These are phyloP conservation scores for Allobates femoralis DNA, from an alignment of 2,797 vertebrate genomes.

Conservation along the genomic window DNA sequence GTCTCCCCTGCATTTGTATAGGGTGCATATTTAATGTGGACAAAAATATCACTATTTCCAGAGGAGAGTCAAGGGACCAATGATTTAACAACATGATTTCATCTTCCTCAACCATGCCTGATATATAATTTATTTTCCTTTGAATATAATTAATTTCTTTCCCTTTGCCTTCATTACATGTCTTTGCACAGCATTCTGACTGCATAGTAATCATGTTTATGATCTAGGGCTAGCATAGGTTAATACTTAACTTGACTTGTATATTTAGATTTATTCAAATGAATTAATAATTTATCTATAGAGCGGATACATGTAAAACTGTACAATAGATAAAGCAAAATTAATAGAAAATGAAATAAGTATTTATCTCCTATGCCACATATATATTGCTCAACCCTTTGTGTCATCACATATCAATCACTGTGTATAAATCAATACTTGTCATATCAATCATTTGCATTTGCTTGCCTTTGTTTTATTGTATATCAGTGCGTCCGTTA, in stretches of 20 bases:
- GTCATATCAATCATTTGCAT: not conserved
- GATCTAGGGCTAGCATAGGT: conserved; percentile 26
- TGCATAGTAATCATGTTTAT: conserved; percentile 36
- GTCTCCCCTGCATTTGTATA: conserved; percentile 36
- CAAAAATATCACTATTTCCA: conserved; percentile 33
- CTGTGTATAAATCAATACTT: not conserved
- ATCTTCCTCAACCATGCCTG: conserved; percentile 48
- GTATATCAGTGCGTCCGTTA: too few species aligned
- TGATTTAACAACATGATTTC: conserved; percentile 55
- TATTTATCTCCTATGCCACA: not conserved
- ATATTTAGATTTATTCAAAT: conserved; percentile 15
- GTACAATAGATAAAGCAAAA: not conserved
- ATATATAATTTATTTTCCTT: conserved; percentile 55
- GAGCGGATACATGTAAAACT: not conserved
- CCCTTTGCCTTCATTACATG: conserved; percentile 47
- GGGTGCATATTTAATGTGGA: conserved; percentile 39
- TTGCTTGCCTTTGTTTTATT: not conserved
- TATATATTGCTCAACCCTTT: not conserved
- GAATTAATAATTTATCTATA: conserved; percentile 23
- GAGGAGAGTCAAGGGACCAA: conserved; percentile 51
- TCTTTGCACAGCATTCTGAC: conserved; percentile 25
- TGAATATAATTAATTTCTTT: conserved; percentile 56
- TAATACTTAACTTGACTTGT: conserved; percentile 18
- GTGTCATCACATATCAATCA: not conserved
- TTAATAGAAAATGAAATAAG: not conserved